Evolutionary conservation across 2,888 invertebrate species (phyloP).

Genomic region (Stenchaetothrips biformis): DNA sequence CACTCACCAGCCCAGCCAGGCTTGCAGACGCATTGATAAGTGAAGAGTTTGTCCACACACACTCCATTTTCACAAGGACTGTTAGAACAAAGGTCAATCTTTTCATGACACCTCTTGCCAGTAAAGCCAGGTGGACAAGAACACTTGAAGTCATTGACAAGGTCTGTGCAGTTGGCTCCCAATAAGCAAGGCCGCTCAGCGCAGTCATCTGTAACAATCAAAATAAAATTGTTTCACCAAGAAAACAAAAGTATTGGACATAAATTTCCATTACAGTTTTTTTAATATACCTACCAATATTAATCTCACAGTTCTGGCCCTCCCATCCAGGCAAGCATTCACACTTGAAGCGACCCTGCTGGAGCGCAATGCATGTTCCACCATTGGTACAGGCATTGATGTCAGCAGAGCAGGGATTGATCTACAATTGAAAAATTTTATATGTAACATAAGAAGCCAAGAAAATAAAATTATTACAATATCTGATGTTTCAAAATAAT

Average conservation of each 20-base stretch:
- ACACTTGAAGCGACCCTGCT: conserved; percentile 89
- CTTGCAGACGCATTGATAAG: conserved; percentile 83
- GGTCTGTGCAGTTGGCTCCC: conserved; percentile 87
- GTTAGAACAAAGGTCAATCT: conserved; percentile 85
- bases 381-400: conserved; percentile 90
- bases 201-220: conserved; percentile 67
- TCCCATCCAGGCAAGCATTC: conserved; percentile 97
- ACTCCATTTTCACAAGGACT: conserved; percentile 91
- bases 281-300: conserved; percentile 49
- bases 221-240: neutral
- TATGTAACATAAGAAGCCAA: conserved; percentile 26
- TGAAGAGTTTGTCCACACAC: conserved; percentile 83
- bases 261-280: neutral
- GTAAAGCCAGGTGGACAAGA: conserved; percentile 90
- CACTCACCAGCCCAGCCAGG: conserved; percentile 77
- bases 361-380: conserved; percentile 80
- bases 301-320: conserved; percentile 89
- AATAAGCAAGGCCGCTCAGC: conserved; percentile 86
- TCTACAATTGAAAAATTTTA: conserved; percentile 50
- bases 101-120: conserved; percentile 92
- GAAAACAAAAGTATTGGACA: conserved; percentile 1
- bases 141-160: conserved; percentile 91
- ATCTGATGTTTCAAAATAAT: conserved; percentile 31
- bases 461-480: neutral
- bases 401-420: conserved; percentile 83